These are phyloP conservation scores for Rhinoraja longicauda DNA, from an alignment of 2,797 vertebrate species.

Conservation along the genomic window DNA sequence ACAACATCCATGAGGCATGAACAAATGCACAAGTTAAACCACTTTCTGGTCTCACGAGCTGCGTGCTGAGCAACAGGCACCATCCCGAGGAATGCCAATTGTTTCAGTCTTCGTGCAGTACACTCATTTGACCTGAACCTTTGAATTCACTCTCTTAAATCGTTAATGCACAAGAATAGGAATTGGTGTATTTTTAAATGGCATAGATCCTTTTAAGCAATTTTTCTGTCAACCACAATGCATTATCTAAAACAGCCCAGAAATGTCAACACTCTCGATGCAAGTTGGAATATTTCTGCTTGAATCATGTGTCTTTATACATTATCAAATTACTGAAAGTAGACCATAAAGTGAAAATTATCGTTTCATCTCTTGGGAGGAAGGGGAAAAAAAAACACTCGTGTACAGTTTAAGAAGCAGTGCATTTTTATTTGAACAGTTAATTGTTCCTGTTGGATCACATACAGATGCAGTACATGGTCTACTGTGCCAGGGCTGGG, in stretches of 20 bases:
- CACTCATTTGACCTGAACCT: too few species aligned
- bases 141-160: not conserved
- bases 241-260: not conserved
- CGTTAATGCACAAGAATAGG: not conserved
- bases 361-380: not conserved
- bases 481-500: not conserved
- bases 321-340: not conserved
- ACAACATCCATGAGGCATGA: too few species aligned
- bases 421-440: not conserved
- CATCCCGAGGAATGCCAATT: not conserved
- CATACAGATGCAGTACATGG: not conserved
- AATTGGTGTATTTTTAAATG: not conserved
- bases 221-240: not conserved
- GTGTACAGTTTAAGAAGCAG: not conserved
- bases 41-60: not conserved
- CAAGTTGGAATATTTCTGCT: not conserved
- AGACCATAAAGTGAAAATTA: not conserved
- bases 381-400: not conserved
- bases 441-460: not conserved
- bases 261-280: not conserved
- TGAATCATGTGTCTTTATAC: not conserved
- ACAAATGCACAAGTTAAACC: not conserved
- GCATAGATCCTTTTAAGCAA: not conserved
- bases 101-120: not conserved
- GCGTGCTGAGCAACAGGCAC: not conserved